These are phyloP conservation scores for Pomatorhinus ruficollis DNA, from an alignment of 2,113 vertebrate genomes.

Conservation along the genomic window DNA sequence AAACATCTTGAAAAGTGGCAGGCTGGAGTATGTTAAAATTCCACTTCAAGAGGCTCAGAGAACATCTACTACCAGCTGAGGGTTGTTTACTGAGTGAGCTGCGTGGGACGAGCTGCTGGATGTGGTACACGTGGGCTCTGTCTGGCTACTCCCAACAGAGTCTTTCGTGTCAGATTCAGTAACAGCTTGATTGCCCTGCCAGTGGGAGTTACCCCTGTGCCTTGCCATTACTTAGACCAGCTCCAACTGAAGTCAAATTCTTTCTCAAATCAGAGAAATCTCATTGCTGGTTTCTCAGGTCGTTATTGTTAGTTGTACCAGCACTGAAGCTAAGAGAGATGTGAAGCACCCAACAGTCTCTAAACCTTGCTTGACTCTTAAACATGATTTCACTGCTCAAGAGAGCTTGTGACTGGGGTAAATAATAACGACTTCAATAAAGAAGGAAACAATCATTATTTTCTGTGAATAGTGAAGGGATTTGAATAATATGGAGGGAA, in stretches of 20 bases:
- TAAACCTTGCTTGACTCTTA: not conserved
- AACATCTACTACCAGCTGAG: not conserved
- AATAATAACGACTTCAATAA: not conserved
- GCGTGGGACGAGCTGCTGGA: not conserved
- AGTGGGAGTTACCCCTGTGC: accelerated
- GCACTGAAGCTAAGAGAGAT: not conserved
- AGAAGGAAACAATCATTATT: not conserved
- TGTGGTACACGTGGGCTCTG: not conserved
- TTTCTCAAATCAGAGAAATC: not conserved
- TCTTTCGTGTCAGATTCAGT: not conserved
- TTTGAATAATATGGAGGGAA: not conserved
- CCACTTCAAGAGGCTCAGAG: not conserved
- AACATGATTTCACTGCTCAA: not conserved
- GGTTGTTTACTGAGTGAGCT: not conserved
- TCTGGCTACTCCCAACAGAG: not conserved
- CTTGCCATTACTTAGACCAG: not conserved
- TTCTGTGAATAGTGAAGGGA: not conserved
- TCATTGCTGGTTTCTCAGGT: not conserved
- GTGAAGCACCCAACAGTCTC: not conserved
- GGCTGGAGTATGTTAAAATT: not conserved
- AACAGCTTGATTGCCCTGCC: not conserved
- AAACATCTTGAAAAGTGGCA: not conserved
- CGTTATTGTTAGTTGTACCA: not conserved
- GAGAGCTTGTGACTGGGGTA: not conserved
- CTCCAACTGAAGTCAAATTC: not conserved